Percentiles rank a stretch among this genome's conserved stretches.
Evolutionary conservation across 2,888 invertebrate species (phyloP).

Genomic region (Axea sp.): DNA sequence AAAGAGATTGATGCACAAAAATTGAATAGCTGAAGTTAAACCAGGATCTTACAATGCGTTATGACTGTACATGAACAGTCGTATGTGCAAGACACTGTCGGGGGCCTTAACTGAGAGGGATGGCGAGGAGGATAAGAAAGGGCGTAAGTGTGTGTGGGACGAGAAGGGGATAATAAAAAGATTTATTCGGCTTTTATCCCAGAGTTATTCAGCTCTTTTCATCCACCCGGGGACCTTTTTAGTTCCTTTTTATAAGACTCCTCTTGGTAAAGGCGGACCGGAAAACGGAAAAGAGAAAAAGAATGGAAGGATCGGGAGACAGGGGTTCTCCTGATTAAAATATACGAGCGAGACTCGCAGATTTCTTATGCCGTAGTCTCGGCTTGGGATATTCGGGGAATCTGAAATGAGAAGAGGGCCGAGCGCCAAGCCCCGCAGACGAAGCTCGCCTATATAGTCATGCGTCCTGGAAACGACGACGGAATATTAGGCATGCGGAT

Average conservation of each 20-base stretch:
- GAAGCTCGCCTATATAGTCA: constrained; percentile 24
- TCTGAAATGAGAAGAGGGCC: constrained; percentile 73
- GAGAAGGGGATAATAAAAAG: constrained; percentile 78
- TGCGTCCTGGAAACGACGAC: constrained; percentile 59
- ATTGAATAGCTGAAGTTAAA: constrained; percentile 30
- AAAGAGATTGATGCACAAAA: constrained; percentile 21
- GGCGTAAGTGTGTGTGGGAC: constrained; percentile 67
- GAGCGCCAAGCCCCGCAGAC: constrained; percentile 51
- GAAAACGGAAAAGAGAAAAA: constrained; percentile 61
- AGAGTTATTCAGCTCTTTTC: constrained; percentile 79
- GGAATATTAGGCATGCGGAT: constrained; percentile 68
- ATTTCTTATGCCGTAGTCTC: constrained; percentile 68
- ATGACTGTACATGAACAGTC: constrained; percentile 39
- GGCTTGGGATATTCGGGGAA: constrained; percentile 74
- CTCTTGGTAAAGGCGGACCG: constrained; percentile 59
- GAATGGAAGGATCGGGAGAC: constrained; percentile 62
- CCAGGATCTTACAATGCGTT: constrained; percentile 31
- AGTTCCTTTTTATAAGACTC: constrained; percentile 65
- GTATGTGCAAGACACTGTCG: constrained; percentile 27
- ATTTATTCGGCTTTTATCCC: constrained; percentile 79
- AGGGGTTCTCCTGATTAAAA: constrained; percentile 76
- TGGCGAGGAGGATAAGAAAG: constrained; percentile 43
- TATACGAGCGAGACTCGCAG: constrained; percentile 74
- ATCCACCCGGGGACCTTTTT: constrained; percentile 71
- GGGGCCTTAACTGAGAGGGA: constrained; percentile 12